Evolutionary conservation across 2,888 invertebrate species (phyloP).

Genomic region (Patella caerulea): DNA sequence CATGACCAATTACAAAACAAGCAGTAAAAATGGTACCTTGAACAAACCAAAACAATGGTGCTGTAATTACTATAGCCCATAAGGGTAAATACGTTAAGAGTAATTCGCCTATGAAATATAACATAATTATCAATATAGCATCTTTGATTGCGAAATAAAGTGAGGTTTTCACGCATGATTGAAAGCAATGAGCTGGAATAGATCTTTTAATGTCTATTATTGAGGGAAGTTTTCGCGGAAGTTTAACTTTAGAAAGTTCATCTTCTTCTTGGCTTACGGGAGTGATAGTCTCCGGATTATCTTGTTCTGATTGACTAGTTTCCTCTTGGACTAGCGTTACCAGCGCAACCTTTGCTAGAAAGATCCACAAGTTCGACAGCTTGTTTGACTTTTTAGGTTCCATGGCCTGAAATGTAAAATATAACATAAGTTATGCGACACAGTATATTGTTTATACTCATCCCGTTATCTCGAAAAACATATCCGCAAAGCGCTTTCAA

Average conservation of each 20-base stretch:
- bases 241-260: background rate
- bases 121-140: conserved; percentile 39
- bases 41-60: conserved; percentile 55
- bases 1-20: conserved; percentile 64
- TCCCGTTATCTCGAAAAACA: too few relatives aligned
- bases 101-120: conserved; percentile 34
- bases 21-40: conserved; percentile 62
- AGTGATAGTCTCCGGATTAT: background rate
- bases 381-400: background rate
- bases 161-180: conserved; percentile 48
- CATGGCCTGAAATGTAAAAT: background rate
- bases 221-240: conserved; percentile 52
- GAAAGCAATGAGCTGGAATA: conserved; percentile 58
- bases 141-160: conserved; percentile 58
- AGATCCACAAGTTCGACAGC: background rate
- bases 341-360: background rate
- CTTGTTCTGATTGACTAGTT: background rate
- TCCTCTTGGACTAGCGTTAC: background rate
- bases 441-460: background rate
- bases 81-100: conserved; percentile 30
- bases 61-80: conserved; percentile 24
- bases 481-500: too few relatives aligned
- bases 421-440: background rate
- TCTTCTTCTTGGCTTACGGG: background rate
- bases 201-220: conserved; percentile 57